phyloP scores from a whole-genome alignment of 1,140 invertebrate species.

The Lycorma delicatula region DNA sequence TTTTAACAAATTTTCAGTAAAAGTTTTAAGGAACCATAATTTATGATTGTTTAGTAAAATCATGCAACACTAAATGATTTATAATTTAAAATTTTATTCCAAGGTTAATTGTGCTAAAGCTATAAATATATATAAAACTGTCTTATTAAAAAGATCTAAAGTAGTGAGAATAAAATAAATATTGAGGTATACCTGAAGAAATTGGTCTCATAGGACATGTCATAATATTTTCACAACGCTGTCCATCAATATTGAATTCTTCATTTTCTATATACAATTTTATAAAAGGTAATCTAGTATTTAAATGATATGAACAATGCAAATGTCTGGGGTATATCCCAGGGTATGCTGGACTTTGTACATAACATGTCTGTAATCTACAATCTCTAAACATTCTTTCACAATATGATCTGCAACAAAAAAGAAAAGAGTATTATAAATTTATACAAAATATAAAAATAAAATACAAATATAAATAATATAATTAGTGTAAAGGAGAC shows the following conservation, averaged over 20 bases:
- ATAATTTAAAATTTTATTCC: too few relatives aligned
- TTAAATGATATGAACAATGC: constrained; percentile 81
- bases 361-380: constrained; percentile 80
- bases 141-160: too few relatives aligned
- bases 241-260: constrained; percentile 88
- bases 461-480: too few relatives aligned
- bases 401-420: constrained; percentile 64
- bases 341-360: constrained; percentile 85
- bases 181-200: constrained; percentile 63
- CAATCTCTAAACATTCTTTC: constrained; percentile 77
- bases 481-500: too few relatives aligned
- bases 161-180: too few relatives aligned
- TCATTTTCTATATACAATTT: constrained; percentile 88
- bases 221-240: constrained; percentile 89
- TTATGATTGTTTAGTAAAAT: too few relatives aligned
- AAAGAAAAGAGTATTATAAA: not conserved
- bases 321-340: constrained; percentile 83
- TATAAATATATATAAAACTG: too few relatives aligned
- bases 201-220: constrained; percentile 87
- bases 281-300: constrained; percentile 77
- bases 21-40: too few relatives aligned
- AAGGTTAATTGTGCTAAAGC: too few relatives aligned
- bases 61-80: too few relatives aligned
- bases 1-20: too few relatives aligned
- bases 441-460: too few relatives aligned